Evolutionary conservation across 2,888 invertebrate genomes (phyloP), one percentile per base, ranked within the genome.

Genomic region (Tolmerus cingulatus): DNA sequence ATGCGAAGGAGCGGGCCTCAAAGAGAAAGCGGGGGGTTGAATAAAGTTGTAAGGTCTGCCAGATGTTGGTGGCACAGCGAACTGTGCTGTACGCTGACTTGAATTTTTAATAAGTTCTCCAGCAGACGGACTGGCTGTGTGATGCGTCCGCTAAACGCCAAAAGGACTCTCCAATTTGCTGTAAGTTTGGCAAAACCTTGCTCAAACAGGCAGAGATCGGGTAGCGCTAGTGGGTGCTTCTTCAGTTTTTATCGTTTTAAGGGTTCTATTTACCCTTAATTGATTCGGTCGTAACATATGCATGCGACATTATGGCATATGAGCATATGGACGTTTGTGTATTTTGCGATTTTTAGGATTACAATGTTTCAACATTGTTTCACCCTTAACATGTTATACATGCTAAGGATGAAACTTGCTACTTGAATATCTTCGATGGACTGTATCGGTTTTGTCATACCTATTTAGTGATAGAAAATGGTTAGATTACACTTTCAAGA

Each of bases 1-100:
- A 30, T 82, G 51, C 81, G 51, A 55, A 81, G 30, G 34, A 81
- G 55, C 27, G 27, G 55, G 55, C n/a, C 81, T 27, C 27, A 30
- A 23, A 81, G 46, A 55, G 27, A 7, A 16, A 27, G 7, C 34
- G 7, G 66, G 19, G 66, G 23, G 27, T 19, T 57, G 66, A 55
- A 81, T 81, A 55, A 81, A 81, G 81, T 81, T 81, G 81, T 81
- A 27, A 81, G 51, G 51, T 51, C 81, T 81, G 51, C 81, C 81
- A 81, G 81, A 81, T 81, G 81, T 55, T 46, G 81, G 51, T 46
- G 81, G 81, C 81, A 81, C 12, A 46, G 43, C 34, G 23, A 55
- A 30, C 51, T 46, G n/a, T n/a, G 16, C 14, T 27, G 27, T 23
- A 76, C 81, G 16, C 51, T 81, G 81, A 55, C 81, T 81, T 81